A percentile compares a stretch with the other conserved stretches of the same genome.
Conservation (phyloP, 2,888 invertebrate species). For the Lasioglossum pauxillum region DNA sequence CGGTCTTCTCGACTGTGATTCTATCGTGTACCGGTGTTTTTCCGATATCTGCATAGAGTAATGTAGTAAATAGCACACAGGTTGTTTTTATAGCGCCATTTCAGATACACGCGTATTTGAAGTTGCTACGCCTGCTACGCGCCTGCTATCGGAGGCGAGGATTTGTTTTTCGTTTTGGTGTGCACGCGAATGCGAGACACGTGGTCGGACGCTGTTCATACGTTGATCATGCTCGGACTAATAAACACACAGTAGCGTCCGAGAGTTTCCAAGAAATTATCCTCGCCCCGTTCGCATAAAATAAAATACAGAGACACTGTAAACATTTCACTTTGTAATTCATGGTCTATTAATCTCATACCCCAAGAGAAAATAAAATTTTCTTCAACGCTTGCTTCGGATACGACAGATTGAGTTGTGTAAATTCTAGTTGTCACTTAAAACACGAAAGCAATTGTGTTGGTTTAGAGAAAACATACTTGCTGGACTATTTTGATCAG, state of each 20-base stretch:
- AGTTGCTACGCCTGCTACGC: not conserved
- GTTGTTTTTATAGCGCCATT: not conserved
- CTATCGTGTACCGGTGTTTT: not conserved
- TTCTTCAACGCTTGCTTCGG: no score
- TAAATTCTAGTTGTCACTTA: not conserved
- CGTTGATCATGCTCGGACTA: not conserved
- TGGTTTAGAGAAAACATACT: not conserved
- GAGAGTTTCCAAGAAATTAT: not conserved
- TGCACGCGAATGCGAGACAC: not conserved
- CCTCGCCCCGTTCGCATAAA: not conserved
- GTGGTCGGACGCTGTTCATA: not conserved
- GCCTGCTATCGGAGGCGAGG: not conserved
- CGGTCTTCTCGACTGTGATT: not conserved
- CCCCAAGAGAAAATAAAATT: no score
- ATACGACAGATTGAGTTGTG: not conserved
- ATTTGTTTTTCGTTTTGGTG: not conserved
- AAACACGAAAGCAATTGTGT: not conserved
- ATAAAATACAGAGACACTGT: not conserved
- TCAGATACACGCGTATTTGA: not conserved
- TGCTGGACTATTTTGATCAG: not conserved
- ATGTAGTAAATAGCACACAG: not conserved
- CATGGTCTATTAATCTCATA: not conserved
- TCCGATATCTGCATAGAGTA: not conserved
- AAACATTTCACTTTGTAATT: not conserved
- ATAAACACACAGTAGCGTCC: not conserved